These are phyloP conservation scores for Prionailurus viverrinus DNA, from an alignment of 2,113 vertebrate genomes.

Conservation along the genomic window DNA sequence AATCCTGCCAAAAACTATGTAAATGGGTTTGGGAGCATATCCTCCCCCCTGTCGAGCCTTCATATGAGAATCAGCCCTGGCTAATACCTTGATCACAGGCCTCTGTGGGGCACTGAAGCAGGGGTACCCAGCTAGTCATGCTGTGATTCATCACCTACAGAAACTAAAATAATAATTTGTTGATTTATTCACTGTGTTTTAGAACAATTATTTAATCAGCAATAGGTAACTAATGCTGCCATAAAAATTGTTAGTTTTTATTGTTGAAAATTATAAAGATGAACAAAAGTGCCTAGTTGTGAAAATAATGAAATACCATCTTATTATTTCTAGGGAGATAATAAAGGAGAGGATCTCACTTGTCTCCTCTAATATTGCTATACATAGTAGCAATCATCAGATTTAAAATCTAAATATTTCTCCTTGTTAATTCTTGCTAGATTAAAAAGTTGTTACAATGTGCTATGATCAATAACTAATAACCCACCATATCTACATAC, in stretches of 20 bases:
- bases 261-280: not conserved
- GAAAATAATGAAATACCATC: not conserved
- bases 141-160: not conserved
- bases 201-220: not conserved
- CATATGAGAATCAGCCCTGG: not conserved
- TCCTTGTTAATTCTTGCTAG: not conserved
- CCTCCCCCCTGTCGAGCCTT: fast-evolving
- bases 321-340: not conserved
- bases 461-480: not conserved
- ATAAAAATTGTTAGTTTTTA: not conserved
- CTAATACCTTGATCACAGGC: not conserved
- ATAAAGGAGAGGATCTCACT: not conserved
- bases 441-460: not conserved
- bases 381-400: not conserved
- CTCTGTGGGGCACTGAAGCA: not conserved
- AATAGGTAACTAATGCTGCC: not conserved
- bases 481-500: not conserved
- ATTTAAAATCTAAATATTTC: not conserved
- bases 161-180: not conserved
- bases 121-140: not conserved
- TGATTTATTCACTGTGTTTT: not conserved
- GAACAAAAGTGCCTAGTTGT: not conserved
- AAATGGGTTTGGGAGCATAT: not conserved
- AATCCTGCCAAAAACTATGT: not conserved
- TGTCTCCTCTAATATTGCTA: not conserved